Base-by-base conservation (phyloP, 2,113 vertebrate genomes). In the Megalops atlanticus region DNA sequence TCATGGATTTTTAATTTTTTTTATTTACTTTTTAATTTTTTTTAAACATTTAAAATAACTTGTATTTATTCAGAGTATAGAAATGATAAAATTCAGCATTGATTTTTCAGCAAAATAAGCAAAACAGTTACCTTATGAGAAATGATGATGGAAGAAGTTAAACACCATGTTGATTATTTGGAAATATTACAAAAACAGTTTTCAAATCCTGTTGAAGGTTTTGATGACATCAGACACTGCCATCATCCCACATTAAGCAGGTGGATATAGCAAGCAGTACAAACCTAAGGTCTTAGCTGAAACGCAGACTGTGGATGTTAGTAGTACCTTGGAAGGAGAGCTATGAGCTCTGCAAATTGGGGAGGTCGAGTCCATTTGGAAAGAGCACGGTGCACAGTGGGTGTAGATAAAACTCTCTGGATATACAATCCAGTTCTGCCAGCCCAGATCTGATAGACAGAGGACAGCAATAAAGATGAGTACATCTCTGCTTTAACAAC, bases 381-480 rank as follows among this genome's bases (percentile, higher is more conserved):
- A 45, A 80, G 71, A 82, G 82, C 92, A 94, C 49, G 76, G 45
- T 2, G 58, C 68, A 87, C 93, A 94, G 64, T 88, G 87, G 52
- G 88, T 79, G 0, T 90, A 79, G 71, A 89, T 92, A 2, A 94
- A 81, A 75, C 87, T 93, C 74, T 88, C 71, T 0, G 94, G 94
- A 40, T 90, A 85, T 82, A 94, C 86, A 77, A 95, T 84, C 94
- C 94, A 95, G 71, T 14, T 85, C 74, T 93, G 89, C 94, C 94
- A 95, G 82, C 89, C 91, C 81, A 95, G 88, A 83, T 95, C 94
- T 95, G 82, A 41, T 0, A 40, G 40, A 78, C 12, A 82, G 1
- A 79, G 83, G 4, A 77, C 47, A 12, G 0, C 0, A 72, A 0
- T 31, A 69, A 16, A 78, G 14, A 47, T 27, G 10, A 49, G 74